Base-by-base conservation (phyloP, 2,888 invertebrate genomes). In the Hydrotaea cyrtoneurina region DNA sequence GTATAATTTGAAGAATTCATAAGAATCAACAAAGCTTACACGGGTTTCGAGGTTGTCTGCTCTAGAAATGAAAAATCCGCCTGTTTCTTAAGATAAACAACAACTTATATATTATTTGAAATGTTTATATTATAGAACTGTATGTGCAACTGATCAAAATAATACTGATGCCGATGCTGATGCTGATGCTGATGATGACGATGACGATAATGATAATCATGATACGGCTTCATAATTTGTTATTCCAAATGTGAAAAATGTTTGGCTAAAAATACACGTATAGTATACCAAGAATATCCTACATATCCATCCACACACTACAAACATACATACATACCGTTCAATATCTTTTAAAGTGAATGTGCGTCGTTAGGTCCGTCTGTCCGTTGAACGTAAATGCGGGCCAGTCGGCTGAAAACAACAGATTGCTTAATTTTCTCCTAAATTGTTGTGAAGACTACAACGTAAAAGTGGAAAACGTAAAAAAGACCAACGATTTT, bases 361-460 rank as follows among this genome's bases (percentile, higher is more conserved):
- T 50, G n/a, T 50, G 50, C 50, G 71, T 50, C 50, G 50, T 50
- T n/a, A 15, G 2, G n/a, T 50, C 50, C 2, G n/a, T 50, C 50
- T 13, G n/a, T 50, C 50, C 50, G 13, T 39, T 11, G 11, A 59
- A 72, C 69, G 69, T 26, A 55, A 64, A 72, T 50, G 76, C 82
- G n/a, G 36, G 19, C 39, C 43, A 3, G 15, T 43, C 74, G 69
- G 83, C 83, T 74, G 59, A 83, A 83, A 83, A 74, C 80, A 73
- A 53, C 83, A 83, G 80, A 83, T 80, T 83, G 83, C 80, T 78
- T 80, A 17, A 80, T 77, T 79, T 79, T 11, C 59, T 55, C 26
- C 59, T 26, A 59, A 59, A 59, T 59, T 59, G 15, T 50, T 23
- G 2, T n/a, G 59, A 26, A 26, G 13, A 59, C 59, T 26, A 23